A percentile compares a stretch with the other conserved stretches of the same genome.
Conservation (phyloP, 2,888 invertebrate genomes). For the Stenotaenia linearis region DNA sequence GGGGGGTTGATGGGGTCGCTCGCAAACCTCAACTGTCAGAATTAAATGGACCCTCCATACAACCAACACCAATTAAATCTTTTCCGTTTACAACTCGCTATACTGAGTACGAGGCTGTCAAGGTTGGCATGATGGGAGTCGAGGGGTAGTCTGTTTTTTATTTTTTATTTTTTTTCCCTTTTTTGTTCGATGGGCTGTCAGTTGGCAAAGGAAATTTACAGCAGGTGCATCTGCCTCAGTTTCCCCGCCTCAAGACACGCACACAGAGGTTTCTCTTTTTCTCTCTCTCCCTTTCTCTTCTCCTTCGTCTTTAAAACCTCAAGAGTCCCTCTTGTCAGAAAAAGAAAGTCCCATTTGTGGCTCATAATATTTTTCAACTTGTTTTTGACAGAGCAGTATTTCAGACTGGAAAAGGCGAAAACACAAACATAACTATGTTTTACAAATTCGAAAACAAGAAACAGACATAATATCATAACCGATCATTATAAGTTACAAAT, state of each 20-base stretch:
- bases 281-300: neutral
- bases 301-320: conserved; percentile 1
- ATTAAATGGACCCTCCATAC: neutral
- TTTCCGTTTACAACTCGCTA: conserved; percentile 3
- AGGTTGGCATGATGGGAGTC: conserved; percentile 12
- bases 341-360: neutral
- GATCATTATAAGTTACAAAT: neutral
- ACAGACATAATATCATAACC: neutral
- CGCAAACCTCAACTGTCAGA: conserved; percentile 22
- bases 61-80: conserved; percentile 5
- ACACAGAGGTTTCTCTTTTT: neutral
- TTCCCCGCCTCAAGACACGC: conserved; percentile 26
- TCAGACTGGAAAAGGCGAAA: neutral
- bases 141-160: conserved; percentile 9
- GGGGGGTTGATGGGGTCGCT: neutral
- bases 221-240: conserved; percentile 20
- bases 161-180: neutral
- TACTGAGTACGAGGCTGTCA: neutral
- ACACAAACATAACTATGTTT: neutral
- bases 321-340: conserved; percentile 4
- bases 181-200: conserved; percentile 8
- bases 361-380: neutral
- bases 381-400: neutral
- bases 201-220: conserved; percentile 20
- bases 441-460: neutral